phyloP scores from a whole-genome alignment of 2,797 vertebrate species.

The Malacoraja senta region DNA sequence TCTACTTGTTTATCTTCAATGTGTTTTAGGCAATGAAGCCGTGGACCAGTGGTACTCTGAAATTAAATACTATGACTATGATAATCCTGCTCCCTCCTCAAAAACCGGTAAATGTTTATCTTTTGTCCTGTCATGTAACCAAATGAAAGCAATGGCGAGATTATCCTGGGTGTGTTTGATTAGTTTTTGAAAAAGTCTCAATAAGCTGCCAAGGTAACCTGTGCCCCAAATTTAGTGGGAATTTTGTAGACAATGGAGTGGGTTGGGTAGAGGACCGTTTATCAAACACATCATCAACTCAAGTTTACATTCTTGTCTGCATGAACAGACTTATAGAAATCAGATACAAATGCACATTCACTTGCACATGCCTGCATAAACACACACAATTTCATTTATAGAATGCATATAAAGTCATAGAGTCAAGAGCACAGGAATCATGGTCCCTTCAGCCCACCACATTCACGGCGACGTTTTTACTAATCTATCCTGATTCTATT shows the following conservation, averaged over 20 bases:
- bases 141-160: neutral
- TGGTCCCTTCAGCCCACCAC: no score
- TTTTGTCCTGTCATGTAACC: neutral
- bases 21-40: neutral
- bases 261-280: neutral
- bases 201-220: neutral
- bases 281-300: no score
- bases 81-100: neutral
- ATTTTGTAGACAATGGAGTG: neutral
- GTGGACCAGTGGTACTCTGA: constrained; percentile 8
- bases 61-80: neutral
- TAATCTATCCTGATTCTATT: no score
- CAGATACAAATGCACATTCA: no score
- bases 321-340: no score
- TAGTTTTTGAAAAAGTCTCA: neutral
- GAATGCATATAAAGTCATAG: no score
- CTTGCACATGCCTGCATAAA: no score
- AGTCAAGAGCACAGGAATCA: no score
- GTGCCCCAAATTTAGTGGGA: neutral
- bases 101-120: neutral
- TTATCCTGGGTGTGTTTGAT: no score
- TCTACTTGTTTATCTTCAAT: neutral
- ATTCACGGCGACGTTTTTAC: no score
- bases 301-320: no score
- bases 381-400: no score